phyloP scores from a whole-genome alignment of 2,797 vertebrate species.

The Gambusia yucatana region DNA sequence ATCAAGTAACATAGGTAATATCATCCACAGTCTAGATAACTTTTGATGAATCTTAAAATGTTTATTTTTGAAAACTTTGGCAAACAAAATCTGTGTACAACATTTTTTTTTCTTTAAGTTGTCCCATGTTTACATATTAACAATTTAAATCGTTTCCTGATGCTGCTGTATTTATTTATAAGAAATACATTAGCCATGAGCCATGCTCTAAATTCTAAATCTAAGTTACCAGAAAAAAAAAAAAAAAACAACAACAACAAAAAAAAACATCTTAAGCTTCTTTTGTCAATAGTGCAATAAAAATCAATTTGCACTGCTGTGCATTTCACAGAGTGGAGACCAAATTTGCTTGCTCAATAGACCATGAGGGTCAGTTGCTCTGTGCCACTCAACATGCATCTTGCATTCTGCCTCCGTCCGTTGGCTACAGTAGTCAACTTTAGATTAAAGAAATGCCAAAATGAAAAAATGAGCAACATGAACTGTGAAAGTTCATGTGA shows the following conservation, averaged over 20 bases:
- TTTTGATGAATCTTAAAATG: neutral
- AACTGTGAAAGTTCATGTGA: neutral
- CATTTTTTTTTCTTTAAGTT: neutral
- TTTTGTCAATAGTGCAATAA: neutral
- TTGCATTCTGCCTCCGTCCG: slow-evolving; percentile 11
- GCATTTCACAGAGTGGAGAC: slow-evolving; percentile 4
- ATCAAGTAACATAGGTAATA: neutral
- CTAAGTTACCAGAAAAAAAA: neutral
- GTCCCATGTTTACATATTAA: neutral
- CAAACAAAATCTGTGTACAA: neutral
- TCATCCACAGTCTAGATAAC: neutral
- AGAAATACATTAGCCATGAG: neutral
- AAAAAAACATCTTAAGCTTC: neutral
- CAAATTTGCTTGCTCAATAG: slow-evolving; percentile 6
- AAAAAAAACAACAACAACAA: too few relatives aligned
- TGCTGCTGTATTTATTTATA: neutral
- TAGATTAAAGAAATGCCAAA: neutral
- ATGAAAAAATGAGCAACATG: neutral
- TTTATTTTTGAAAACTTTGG: neutral
- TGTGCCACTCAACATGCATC: slow-evolving; percentile 18
- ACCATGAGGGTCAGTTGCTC: slow-evolving; percentile 20
- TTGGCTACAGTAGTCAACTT: neutral
- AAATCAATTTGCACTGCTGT: neutral
- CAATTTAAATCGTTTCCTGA: neutral
- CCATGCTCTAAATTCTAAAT: neutral